Conservation (phyloP, 2,113 vertebrate species). For the Melanostigma gelatinosum region DNA sequence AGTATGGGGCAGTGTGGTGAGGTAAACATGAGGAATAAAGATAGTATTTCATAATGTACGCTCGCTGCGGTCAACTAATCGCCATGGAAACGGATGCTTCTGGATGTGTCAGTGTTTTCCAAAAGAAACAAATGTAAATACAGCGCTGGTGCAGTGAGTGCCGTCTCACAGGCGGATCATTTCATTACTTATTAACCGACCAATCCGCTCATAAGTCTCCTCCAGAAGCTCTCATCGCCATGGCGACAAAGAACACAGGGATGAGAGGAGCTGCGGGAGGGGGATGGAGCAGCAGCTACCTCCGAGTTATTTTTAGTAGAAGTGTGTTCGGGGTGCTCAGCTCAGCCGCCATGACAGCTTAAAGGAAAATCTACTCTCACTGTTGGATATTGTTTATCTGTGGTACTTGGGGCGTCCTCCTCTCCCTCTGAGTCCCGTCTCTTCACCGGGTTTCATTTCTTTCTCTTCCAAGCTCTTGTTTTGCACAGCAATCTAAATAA, state of each 20-base stretch:
- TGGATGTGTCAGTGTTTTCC: neutral
- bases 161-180: constrained; percentile 18
- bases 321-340: constrained; percentile 36
- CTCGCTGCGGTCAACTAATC: neutral
- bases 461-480: neutral
- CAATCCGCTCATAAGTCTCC: constrained; percentile 30
- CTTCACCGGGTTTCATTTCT: neutral
- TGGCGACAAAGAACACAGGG: constrained; percentile 57
- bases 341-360: constrained; percentile 48
- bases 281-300: constrained; percentile 36
- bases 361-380: constrained; percentile 35
- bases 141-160: neutral
- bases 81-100: neutral
- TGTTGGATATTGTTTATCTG: neutral
- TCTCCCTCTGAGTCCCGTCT: neutral
- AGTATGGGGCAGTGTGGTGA: neutral
- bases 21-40: neutral
- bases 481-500: neutral
- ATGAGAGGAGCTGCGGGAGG: constrained; percentile 7
- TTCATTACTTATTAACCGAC: constrained; percentile 34
- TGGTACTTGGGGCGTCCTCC: neutral
- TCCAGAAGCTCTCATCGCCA: constrained; percentile 38
- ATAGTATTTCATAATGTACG: neutral
- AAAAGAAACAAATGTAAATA: constrained; percentile 5
- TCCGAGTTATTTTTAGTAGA: constrained; percentile 71